Evolutionary conservation across 2,888 invertebrate species (phyloP), one percentile per base, ranked within the genome.

Genomic region (Crossocerus cetratus): DNA sequence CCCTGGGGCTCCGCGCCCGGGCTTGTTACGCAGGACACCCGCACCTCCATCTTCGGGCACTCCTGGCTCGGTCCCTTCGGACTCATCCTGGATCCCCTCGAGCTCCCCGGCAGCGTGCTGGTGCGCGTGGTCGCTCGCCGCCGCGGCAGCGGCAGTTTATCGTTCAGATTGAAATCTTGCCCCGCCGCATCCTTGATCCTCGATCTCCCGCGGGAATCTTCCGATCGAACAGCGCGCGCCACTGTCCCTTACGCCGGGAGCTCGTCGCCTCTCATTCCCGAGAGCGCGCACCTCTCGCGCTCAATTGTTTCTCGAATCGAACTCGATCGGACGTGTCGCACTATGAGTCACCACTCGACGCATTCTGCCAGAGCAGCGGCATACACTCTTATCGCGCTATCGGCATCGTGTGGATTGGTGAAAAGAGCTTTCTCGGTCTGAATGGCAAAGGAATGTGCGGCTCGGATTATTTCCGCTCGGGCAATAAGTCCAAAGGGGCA

Each of bases 1-100:
- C 86, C 87, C 57, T 87, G 88, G 0, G 90, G 89, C 45, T 88
- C 86, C 13, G 83, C 88, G 2, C 90, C 90, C 0, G 89, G 89
- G 3, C 77, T 64, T 0, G 87, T 49, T 3, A 87, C 84, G 76
- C 88, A 89, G n/a, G 86, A 87, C 22, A 90, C 89, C 68, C 88
- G 77, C 61, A 89, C 90, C 78, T 89, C 89, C 81, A 86, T 86
- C 76, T 89, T 89, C 42, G 73, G 66, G 43, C 77, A 74, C 23
- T 87, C 88, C 76, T 87, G 88, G 49, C 79, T 78, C 18, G 87
- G 88, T 16, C 87, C 88, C 66, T 89, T 89, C 2, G 89, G 89
- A 74, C 89, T 89, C 89, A 90, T 90, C 74, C 80, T 86, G 44
- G 76, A 42, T 11, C 44, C 69, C 14, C 14, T 49, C 16, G 49